phyloP scores from a whole-genome alignment of 2,888 invertebrate species.

The Trileptium ribeirensis region DNA sequence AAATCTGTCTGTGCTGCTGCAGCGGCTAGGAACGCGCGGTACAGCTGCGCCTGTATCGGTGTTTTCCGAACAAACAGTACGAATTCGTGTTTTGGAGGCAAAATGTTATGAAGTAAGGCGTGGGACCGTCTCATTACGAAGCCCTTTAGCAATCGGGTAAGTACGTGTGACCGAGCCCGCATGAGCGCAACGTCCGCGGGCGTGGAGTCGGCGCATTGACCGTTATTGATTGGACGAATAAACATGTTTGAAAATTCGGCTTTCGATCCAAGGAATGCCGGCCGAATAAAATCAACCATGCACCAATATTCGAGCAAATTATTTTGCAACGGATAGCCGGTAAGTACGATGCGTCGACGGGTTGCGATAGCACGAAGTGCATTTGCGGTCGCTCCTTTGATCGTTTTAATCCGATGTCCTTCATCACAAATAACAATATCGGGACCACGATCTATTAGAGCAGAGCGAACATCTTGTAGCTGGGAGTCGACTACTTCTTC shows the following conservation, averaged over 20 bases:
- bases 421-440: constrained; percentile 91
- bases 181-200: constrained; percentile 85
- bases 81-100: constrained; percentile 90
- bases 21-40: constrained; percentile 80
- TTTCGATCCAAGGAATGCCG: constrained; percentile 90
- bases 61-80: constrained; percentile 84
- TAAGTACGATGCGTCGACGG: constrained; percentile 80
- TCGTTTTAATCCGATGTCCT: constrained; percentile 95
- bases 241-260: constrained; percentile 98
- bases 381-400: constrained; percentile 88
- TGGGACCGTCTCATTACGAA: constrained; percentile 93
- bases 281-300: constrained; percentile 79
- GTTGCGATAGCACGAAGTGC: constrained; percentile 90
- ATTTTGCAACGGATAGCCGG: constrained; percentile 96
- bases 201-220: constrained; percentile 93
- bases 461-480: constrained; percentile 68
- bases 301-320: constrained; percentile 66
- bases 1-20: too few species aligned
- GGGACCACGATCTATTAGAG: constrained; percentile 80
- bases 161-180: constrained; percentile 87
- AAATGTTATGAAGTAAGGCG: constrained; percentile 76
- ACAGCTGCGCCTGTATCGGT: constrained; percentile 76
- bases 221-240: constrained; percentile 94
- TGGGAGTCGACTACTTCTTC: constrained; percentile 17
- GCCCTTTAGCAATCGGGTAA: constrained; percentile 85